Base-by-base conservation (phyloP, 1,140 invertebrate genomes). In the Mercenaria mercenaria region DNA sequence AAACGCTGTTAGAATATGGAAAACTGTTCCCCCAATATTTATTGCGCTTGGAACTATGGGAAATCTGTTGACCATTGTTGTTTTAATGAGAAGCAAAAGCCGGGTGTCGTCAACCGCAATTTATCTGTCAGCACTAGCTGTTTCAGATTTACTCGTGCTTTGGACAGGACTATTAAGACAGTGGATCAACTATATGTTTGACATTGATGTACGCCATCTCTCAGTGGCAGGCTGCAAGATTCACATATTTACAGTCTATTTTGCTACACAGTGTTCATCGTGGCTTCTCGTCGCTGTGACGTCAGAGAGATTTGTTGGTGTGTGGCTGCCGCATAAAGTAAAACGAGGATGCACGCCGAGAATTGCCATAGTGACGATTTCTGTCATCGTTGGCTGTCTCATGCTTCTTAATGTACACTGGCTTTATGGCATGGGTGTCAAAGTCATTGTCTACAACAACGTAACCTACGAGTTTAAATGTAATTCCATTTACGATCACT, bases 241-340 rank as follows among this genome's bases (percentile, higher is more conserved):
- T 1, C 89, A 92, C 20, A 79, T 77, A 0, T 93, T 86, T 81
- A 26, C 91, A 8, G 69, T 92, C 3, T 93, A 93, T 77, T 69
- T 87, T 20, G 23, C 77, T 0, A 39, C 82, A 15, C 81, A 93
- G 32, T 81, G 69, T 26, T 94, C 93, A 15, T 64, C 92, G 4
- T 94, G 93, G 92, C 77, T 92, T 1, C 67, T 94, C 11, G 93
- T 93, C 15, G 79, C 89, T 0, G 91, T 94, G 67, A 93, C 94
- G 8, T 41, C 83, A 20, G 93, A 94, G 59, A 59, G 94, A 6
- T 88, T 92, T 37, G 90, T 93, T 11, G 90, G 88, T 26, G 92
- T 92, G 0, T 93, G 91, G 69, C 74, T 91, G 50, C 94, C 94
- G 0, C 91, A 92, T 29, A 87, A 87, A 23, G 82, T 85, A 1